Percentiles rank a stretch among this genome's conserved stretches.
These are phyloP conservation scores for Rhinolophus ferrumequinum DNA, from an alignment of 2,113 vertebrate species.

Conservation along the genomic window DNA sequence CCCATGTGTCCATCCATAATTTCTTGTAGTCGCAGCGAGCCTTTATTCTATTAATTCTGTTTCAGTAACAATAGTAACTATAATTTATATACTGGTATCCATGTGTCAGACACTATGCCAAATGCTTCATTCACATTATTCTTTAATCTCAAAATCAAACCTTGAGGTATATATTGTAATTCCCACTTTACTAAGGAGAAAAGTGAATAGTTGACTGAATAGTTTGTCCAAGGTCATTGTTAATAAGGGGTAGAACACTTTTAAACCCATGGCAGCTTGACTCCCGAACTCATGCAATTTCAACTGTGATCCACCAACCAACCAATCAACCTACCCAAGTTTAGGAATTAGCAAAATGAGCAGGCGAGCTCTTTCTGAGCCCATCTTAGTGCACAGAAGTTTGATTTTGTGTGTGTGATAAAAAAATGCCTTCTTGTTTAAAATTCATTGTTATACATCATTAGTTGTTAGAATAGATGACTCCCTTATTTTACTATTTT, in stretches of 20 bases:
- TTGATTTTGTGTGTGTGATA: neutral
- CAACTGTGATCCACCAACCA: neutral
- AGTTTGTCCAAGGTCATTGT: neutral
- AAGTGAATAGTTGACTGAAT: neutral
- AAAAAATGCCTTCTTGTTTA: slow-evolving; percentile 73
- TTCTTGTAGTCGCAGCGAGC: neutral
- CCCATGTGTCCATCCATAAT: neutral
- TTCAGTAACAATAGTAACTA: neutral
- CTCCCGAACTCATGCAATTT: neutral
- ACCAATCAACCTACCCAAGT: neutral
- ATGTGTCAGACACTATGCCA: neutral
- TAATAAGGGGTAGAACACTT: neutral
- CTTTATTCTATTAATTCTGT: slow-evolving; percentile 31
- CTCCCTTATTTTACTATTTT: slow-evolving; percentile 66
- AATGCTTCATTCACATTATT: slow-evolving; percentile 13
- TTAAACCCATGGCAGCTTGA: neutral
- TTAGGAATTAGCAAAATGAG: slow-evolving; percentile 22
- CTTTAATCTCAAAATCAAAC: neutral
- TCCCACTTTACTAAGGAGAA: slow-evolving; percentile 13
- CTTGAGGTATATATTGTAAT: neutral
- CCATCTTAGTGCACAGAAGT: neutral
- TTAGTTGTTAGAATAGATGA: slow-evolving; percentile 63
- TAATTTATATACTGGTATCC: neutral
- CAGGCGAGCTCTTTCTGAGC: neutral
- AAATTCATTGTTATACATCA: slow-evolving; percentile 62